Base-by-base conservation (phyloP, 2,797 vertebrate species). In the Macrochelys suwanniensis region DNA sequence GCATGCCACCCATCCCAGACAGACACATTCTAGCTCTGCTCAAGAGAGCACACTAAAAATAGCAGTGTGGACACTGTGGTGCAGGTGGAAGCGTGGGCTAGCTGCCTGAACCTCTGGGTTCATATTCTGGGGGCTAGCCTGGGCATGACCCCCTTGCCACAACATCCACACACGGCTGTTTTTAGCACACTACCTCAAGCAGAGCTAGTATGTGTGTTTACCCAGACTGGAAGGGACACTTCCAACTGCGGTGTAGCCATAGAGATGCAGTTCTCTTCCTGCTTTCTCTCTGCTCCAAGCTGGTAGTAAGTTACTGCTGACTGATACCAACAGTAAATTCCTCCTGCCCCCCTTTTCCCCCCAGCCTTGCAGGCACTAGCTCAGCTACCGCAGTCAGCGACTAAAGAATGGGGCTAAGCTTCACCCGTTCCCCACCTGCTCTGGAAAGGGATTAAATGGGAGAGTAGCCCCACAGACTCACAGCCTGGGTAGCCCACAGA, bases 251-350 rank as follows among this genome's bases (percentile, higher is more conserved):
- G 16, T 68, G 65, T 68, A 21, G n/a, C 37, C 15, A 65, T 33
- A 65, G 19, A 37, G 19, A 37, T 5, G 19, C 9, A 21, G 9
- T 28, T 76, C n/a, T 83, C 71, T 90, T 88, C 79, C 31, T 84
- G 56, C 78, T 21, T 42, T 90, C 77, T 88, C 85, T 92, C 87
- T 80, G 6, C 33, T 84, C 33, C 76, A 71, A 80, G 42, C 61
- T 92, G 78, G 61, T 85, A 8, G 50, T 92, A 79, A 94, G 93
- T 95, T 92, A 71, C 49, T 79, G 59, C 37, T 83, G n/a, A 11
- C n/a, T 37, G 9, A 31, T 50, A 86, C 61, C 81, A 92, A 45
- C 42, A 88, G 33, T 37, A n/a, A 89, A 54, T 47, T 84, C 25
- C 37, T 86, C 28, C 37, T 84, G 16, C 21, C 84, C 74, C 89